Evolutionary conservation across 2,113 vertebrate genomes (phyloP).

Genomic region (Centrocercus urophasianus): DNA sequence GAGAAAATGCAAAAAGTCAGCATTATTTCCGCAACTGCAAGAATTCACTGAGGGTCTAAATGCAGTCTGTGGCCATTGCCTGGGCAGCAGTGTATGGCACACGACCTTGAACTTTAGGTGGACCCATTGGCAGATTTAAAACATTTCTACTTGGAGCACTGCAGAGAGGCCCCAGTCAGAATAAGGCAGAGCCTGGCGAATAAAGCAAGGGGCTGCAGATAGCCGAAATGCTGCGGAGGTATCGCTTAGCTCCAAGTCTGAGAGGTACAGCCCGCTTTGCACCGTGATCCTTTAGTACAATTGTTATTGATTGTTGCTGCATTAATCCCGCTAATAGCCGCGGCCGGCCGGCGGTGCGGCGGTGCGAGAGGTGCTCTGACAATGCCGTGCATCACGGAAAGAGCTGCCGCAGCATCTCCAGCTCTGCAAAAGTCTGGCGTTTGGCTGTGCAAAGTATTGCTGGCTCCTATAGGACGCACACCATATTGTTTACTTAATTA

Average conservation of each 20-base stretch:
- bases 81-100: not conserved
- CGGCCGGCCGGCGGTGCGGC: not conserved
- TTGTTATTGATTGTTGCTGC: conserved; percentile 25
- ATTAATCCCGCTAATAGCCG: conserved; percentile 46
- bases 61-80: not conserved
- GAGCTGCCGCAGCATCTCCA: conserved; percentile 5
- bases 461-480: not conserved
- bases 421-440: conserved; percentile 13
- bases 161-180: not conserved
- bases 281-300: not conserved
- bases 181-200: not conserved
- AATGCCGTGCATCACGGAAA: not conserved
- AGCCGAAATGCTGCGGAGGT: not conserved
- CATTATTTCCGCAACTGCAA: not conserved
- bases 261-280: not conserved
- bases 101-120: conserved; percentile 50
- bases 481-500: conserved; percentile 63
- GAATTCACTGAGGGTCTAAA: not conserved
- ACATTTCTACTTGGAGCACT: not conserved
- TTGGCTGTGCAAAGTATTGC: not conserved
- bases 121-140: not conserved
- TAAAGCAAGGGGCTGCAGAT: not conserved
- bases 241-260: not conserved
- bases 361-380: conserved; percentile 46
- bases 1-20: not conserved